A percentile compares a stretch with the other conserved stretches of the same genome.
Conservation (phyloP, 2,888 invertebrate genomes). For the Hirtodrosophila alboralis region DNA sequence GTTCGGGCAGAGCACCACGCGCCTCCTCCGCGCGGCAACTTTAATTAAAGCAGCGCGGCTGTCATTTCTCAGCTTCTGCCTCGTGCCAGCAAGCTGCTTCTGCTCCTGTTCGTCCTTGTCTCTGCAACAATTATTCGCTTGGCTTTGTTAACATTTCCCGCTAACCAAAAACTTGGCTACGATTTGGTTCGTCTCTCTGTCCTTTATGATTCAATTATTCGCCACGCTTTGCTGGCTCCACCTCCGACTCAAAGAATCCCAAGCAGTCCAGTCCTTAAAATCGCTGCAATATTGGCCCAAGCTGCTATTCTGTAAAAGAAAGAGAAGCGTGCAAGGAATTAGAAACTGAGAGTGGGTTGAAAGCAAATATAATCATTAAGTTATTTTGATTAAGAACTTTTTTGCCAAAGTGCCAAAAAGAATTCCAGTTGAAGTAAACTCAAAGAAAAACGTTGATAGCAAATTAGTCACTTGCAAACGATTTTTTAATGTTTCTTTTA, state of each 20-base stretch:
- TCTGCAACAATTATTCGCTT: slow-evolving; percentile 73
- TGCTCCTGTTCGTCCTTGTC: slow-evolving; percentile 13
- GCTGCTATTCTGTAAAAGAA: slow-evolving; percentile 34
- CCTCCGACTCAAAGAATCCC: slow-evolving; percentile 22
- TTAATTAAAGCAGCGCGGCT: slow-evolving; percentile 77
- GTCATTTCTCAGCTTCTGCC: slow-evolving; percentile 69
- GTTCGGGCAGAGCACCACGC: slow-evolving; percentile 50
- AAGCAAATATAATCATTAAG: slow-evolving; percentile 78
- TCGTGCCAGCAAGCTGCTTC: slow-evolving; percentile 15
- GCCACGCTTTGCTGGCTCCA: slow-evolving; percentile 20
- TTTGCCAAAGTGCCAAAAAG: slow-evolving; percentile 65
- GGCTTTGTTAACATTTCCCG: slow-evolving; percentile 76
- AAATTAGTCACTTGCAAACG: slow-evolving; percentile 26
- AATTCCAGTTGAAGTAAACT: slow-evolving; percentile 19
- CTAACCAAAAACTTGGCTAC: slow-evolving; percentile 47
- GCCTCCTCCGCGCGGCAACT: slow-evolving; percentile 61
- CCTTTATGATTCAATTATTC: slow-evolving; percentile 69
- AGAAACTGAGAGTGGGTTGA: slow-evolving; percentile 52
- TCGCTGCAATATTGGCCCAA: slow-evolving; percentile 46
- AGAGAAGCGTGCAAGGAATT: slow-evolving; percentile 34
- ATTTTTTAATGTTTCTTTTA: slow-evolving; percentile 47
- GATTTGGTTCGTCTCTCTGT: slow-evolving; percentile 35
- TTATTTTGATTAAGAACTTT: slow-evolving; percentile 79
- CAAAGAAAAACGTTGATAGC: background rate
- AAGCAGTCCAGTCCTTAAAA: slow-evolving; percentile 47